phyloP scores from a whole-genome alignment of 1,140 invertebrate species.

The Steinernema feltiae region DNA sequence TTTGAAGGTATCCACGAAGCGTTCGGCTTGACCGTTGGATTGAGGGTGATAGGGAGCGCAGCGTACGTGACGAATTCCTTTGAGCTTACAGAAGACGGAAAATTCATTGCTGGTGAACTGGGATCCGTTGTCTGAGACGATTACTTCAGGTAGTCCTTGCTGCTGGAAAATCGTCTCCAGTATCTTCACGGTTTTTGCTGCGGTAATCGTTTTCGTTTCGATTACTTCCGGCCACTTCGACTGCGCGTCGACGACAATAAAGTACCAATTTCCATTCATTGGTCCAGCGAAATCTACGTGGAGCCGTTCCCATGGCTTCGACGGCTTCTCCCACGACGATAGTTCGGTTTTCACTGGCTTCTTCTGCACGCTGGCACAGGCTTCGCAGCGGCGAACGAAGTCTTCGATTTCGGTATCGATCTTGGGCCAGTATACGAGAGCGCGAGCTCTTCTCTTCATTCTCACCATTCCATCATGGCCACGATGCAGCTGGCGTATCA shows the following conservation, averaged over 20 bases:
- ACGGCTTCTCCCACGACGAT: constrained; percentile 35
- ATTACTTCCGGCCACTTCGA: constrained; percentile 62
- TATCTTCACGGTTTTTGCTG: constrained; percentile 8
- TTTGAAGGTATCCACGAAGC: constrained; percentile 54
- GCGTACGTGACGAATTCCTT: constrained; percentile 38
- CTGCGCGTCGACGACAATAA: constrained; percentile 60
- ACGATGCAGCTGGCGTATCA: constrained; percentile 58
- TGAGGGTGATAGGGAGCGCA: constrained; percentile 51
- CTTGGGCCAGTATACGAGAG: constrained; percentile 60
- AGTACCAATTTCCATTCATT: constrained; percentile 50
- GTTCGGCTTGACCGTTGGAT: constrained; percentile 52
- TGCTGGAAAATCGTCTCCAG: constrained; percentile 32
- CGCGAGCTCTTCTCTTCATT: constrained; percentile 59
- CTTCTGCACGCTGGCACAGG: constrained; percentile 50
- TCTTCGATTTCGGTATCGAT: constrained; percentile 59
- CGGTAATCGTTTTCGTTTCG: constrained; percentile 16
- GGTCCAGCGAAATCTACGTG: constrained; percentile 60
- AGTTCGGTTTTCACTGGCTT: constrained; percentile 29
- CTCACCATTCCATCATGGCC: constrained; percentile 59
- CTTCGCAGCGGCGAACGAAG: constrained; percentile 58
- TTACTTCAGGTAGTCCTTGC: constrained; percentile 41
- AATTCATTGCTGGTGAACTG: constrained; percentile 55
- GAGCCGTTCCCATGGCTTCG: constrained; percentile 48
- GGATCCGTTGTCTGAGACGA: constrained; percentile 58
- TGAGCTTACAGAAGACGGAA: constrained; percentile 38